Base-by-base conservation (phyloP, 2,797 vertebrate species). In the Gobio occitaniae region DNA sequence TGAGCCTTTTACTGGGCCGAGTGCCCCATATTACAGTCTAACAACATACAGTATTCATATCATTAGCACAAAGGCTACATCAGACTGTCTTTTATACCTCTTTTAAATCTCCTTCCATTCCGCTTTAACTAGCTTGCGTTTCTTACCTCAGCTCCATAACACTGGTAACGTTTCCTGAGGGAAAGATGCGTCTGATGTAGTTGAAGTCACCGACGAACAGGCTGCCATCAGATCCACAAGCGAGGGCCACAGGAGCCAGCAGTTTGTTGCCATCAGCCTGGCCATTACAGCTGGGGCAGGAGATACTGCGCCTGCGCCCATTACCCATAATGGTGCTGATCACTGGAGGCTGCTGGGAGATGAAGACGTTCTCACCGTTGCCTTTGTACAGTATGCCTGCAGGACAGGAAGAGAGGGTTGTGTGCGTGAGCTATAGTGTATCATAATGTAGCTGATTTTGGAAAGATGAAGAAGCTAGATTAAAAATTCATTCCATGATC, bases 251-350 rank as follows among this genome's bases (percentile, higher is more conserved):
- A 0, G 98, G 98, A 2, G 98, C 98, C 92, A 99, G 87, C 17
- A 99, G 94, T 90, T 99, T 99, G 91, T 99, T 99, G n/a, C 98
- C 98, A 80, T 99, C 98, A 0, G 98, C 98, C 91, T 98, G 98
- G 1, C 98, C 98, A 1, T 99, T 99, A 87, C 98, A 99, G 85
- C 98, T 99, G 0, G 98, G 98, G 82, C 98, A 99, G 1, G 98
- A 98, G 91, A 99, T 99, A 91, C 98, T 99, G 85, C 98, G 97
- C 0, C 97, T 94, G 2, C 97, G 96, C 0, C 97, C 98, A 0
- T 99, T 99, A 84, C 98, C 98, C 98, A 99, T 99, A 89, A 99
- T 97, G 91, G 96, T 98, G 86, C 96, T 97, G 90, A 99, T 96
- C 54, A 99, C 96, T 0, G 98, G 95, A 3, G 98, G 98, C 88